Conservation (phyloP, 1,140 invertebrate species). For the Atta cephalotes region DNA sequence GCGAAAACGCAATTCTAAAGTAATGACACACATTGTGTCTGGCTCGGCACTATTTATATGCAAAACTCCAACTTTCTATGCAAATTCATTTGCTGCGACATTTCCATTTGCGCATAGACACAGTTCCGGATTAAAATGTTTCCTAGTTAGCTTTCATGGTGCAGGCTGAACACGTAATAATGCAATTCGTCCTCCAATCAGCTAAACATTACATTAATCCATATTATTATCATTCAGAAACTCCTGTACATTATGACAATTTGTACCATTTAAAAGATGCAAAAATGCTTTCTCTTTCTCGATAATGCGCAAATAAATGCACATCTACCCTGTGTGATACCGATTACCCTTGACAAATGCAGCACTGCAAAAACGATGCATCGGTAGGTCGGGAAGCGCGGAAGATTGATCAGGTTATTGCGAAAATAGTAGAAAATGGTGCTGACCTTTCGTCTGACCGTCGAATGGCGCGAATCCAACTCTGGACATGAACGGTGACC, state of each 20-base stretch:
- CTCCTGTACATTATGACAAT: not conserved
- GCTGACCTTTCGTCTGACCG: conserved; percentile 55
- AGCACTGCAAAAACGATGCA: conserved; percentile 35
- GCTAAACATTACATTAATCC: conserved; percentile 47
- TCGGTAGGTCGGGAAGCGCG: not conserved
- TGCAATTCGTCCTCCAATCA: conserved; percentile 39
- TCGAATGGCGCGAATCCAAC: conserved; percentile 56
- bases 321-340: not conserved
- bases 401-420: conserved; percentile 41
- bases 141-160: conserved; percentile 57
- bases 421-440: conserved; percentile 54
- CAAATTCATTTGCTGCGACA: conserved; percentile 63
- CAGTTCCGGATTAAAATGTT: conserved; percentile 63
- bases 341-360: conserved; percentile 1
- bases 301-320: not conserved
- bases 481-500: conserved; percentile 52
- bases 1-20: conserved; percentile 60
- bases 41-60: conserved; percentile 59
- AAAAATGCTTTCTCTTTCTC: not conserved
- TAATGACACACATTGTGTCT: conserved; percentile 62
- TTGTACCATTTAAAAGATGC: not conserved
- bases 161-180: conserved; percentile 50
- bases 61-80: conserved; percentile 65
- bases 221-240: conserved; percentile 11
- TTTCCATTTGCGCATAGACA: conserved; percentile 63